Evolutionary conservation across 2,113 vertebrate genomes (phyloP), one percentile per base, ranked within the genome.

Genomic region (Zingel zingel): DNA sequence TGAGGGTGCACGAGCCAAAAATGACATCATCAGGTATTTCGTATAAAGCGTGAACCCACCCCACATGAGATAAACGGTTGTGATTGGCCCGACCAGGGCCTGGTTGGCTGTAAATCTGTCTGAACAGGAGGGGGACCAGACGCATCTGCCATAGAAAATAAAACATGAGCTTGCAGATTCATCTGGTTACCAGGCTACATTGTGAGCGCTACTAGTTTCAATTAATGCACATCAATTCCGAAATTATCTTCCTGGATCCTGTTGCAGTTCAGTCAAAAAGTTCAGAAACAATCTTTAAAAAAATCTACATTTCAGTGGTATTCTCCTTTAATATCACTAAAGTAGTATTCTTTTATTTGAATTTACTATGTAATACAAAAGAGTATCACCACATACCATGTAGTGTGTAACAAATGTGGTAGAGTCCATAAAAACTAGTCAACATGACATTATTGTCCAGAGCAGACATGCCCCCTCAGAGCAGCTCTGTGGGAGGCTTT

Each of bases 401-500:
- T 10, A 43, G 12, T 21, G 30, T 53, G 11, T 58, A 51, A 56
- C 8, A 48, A 59, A 45, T 45, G 69, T 27, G 54, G 39, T 18
- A 33, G 21, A 36, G 21, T 58, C 23, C 2, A 33, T 62, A 15
- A 58, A 65, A 59, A 36, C 51, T 43, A 43, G 39, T 11, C 9
- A 6, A 5, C 47, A 58, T 69, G 9, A 61, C 39, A 7, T 67
- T 57, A 27, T 39, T 50, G n/a, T 51, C 53, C 27, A 79, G 45
- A 76, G 61, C 15, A 43, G 19, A 57, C 58, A 11, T 64, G 39
- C 12, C 50, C 36, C 68, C 25, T 70, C 36, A 12, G 14, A 67
- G 45, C 36, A 11, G 45, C 81, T 80, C 63, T 48, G 82, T 68
- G 59, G 81, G 82, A 79, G 65, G 43, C 71, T 48, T 12, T 15